phyloP scores from a whole-genome alignment of 1,140 invertebrate genomes.

The Calliphora vicina region DNA sequence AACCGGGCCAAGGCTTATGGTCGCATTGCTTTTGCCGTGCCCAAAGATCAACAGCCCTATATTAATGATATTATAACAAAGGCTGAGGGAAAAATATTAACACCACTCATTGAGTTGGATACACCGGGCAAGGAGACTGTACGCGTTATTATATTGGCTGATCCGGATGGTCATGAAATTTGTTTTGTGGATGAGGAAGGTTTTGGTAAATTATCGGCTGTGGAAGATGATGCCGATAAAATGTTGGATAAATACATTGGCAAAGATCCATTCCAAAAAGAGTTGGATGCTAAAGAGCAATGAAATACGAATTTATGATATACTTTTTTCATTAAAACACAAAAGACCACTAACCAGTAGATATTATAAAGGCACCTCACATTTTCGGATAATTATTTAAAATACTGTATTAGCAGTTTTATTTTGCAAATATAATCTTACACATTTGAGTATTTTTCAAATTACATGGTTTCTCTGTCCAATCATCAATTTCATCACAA shows the following conservation, averaged over 20 bases:
- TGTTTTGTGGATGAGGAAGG: constrained; percentile 98
- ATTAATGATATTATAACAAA: constrained; percentile 81
- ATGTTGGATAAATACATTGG: constrained; percentile 81
- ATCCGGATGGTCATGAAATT: constrained; percentile 98
- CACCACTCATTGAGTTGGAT: constrained; percentile 86
- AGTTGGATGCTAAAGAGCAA: constrained; percentile 30
- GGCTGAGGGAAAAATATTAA: constrained; percentile 80
- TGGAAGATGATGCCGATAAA: constrained; percentile 83
- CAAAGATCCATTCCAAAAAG: constrained; percentile 60
- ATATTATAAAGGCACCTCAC: neutral
- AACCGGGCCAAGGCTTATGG: constrained; percentile 93
- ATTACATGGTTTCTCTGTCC: neutral
- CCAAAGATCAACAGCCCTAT: constrained; percentile 74
- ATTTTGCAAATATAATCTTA: neutral
- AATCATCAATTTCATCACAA: neutral
- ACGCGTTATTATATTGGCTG: constrained; percentile 92
- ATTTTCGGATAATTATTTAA: neutral
- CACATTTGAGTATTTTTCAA: neutral
- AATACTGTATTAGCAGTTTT: too few species aligned
- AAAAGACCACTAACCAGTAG: neutral
- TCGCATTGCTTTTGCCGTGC: constrained; percentile 92
- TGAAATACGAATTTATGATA: neutral
- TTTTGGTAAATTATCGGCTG: constrained; percentile 86
- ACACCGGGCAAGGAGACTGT: constrained; percentile 97
- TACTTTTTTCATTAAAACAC: neutral